Evolutionary conservation across 2,888 invertebrate species (phyloP), one percentile per base, ranked within the genome.

Genomic region (Halocaridina rubra): DNA sequence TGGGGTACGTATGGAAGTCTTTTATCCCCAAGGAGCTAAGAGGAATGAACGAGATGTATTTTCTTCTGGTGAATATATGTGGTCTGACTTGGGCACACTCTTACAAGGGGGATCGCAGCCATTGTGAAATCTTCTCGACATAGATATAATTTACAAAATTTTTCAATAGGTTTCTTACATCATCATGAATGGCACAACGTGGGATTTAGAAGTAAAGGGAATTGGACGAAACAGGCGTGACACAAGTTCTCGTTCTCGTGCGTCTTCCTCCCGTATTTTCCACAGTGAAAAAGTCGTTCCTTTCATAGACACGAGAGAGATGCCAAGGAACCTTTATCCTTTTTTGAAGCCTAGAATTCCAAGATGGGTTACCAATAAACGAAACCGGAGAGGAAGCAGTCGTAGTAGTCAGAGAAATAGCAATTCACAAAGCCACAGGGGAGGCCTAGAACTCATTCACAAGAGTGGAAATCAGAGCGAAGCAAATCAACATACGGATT

Each of bases 81-180:
- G n/a, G n/a, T n/a, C n/a, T n/a, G n/a, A n/a, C n/a, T n/a, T n/a
- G n/a, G n/a, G n/a, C n/a, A n/a, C n/a, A n/a, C n/a, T n/a, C n/a
- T n/a, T n/a, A n/a, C n/a, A n/a, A n/a, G n/a, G n/a, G n/a, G n/a
- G n/a, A n/a, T n/a, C n/a, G n/a, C n/a, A n/a, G n/a, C n/a, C n/a
- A n/a, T n/a, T n/a, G n/a, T n/a, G n/a, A n/a, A n/a, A n/a, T n/a
- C n/a, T n/a, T n/a, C n/a, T n/a, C n/a, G n/a, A n/a, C n/a, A n/a
- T n/a, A n/a, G n/a, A n/a, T n/a, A n/a, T n/a, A n/a, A n/a, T n/a
- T n/a, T n/a, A n/a, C n/a, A n/a, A n/a, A n/a, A n/a, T n/a, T n/a
- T n/a, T n/a, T n/a, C n/a, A n/a, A n/a, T 76, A 88, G 88, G 84
- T 88, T 16, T 86, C 88, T 7, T 88, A 88, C 61, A 76, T 86